Base-by-base conservation (phyloP, 2,113 vertebrate genomes). In the Mus spicilegus region DNA sequence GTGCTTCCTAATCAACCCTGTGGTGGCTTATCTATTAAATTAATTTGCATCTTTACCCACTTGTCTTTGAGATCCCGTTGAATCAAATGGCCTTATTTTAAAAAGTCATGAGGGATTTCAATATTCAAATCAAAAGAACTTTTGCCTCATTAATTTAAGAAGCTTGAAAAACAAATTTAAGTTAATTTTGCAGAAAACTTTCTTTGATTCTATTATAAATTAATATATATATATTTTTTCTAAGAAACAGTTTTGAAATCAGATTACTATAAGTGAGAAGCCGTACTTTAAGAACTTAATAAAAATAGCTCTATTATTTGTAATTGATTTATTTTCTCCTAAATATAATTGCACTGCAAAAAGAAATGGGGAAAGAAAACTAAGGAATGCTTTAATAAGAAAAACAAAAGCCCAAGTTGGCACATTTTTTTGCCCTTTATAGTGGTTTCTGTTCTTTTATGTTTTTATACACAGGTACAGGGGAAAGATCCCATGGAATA, bases 91-190 rank as follows among this genome's bases (percentile, higher is more conserved):
- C 28, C 76, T 93, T 94, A 92, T 88, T 95, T n/a, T 2, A 92
- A 91, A 76, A 93, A 9, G 82, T 73, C 17, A 54, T 9, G 3
- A 56, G 86, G 82, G 78, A 89, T 28, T 89, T 28, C 16, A 78
- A 36, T 17, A 49, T 89, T 51, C 46, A 92, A 81, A 87, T 78
- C 77, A 1, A 17, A 65, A 76, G 87, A 51, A 4, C 2, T 46
- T 95, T 95, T 93, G 3, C 20, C 73, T 90, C 58, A 95, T 95
- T 94, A 95, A 92, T 65, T 89, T 95, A 72, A 84, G 36, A 87
- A 67, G 14, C 51, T 92, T 96, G 61, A 67, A 94, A 92, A 72
- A 95, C 61, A 96, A 89, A 94, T 95, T 88, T 86, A 96, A 97
- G 91, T 93, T 78, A 95, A 78, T 91, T 95, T 93, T 95, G 4